phyloP scores from a whole-genome alignment of 2,888 invertebrate genomes.

The Drosophila formosana region DNA sequence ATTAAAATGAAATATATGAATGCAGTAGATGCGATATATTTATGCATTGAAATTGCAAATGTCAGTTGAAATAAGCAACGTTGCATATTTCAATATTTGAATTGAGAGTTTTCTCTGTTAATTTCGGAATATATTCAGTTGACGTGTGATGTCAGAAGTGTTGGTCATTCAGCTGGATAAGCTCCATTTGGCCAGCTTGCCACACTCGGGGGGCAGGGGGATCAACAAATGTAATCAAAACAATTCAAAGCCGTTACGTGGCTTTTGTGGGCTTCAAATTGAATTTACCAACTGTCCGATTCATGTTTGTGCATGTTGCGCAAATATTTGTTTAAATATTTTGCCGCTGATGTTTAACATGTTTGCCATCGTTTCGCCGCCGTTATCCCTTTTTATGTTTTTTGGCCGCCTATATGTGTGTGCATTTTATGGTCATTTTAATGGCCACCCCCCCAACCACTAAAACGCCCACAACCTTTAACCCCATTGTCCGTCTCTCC shows the following conservation, averaged over 20 bases:
- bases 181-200: constrained; percentile 19
- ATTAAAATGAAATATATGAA: constrained; percentile 42
- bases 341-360: constrained; percentile 56
- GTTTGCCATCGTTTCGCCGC: constrained; percentile 44
- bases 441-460: constrained; percentile 29
- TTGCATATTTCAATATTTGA: constrained; percentile 47
- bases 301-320: constrained; percentile 48
- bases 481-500: neutral
- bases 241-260: constrained; percentile 47
- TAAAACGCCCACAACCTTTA: neutral
- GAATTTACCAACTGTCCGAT: constrained; percentile 47
- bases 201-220: neutral
- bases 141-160: constrained; percentile 19
- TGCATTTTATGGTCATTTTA: constrained; percentile 59
- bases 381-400: constrained; percentile 21
- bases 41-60: constrained; percentile 47
- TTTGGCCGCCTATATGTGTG: constrained; percentile 29
- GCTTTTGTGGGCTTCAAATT: constrained; percentile 57
- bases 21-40: neutral
- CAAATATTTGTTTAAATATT: constrained; percentile 71
- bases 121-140: constrained; percentile 14
- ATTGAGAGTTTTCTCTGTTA: constrained; percentile 7
- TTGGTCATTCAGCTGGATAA: constrained; percentile 24
- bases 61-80: constrained; percentile 37
- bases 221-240: constrained; percentile 50